Conservation (phyloP, 2,888 invertebrate genomes). For the Apocheima hispidaria region DNA sequence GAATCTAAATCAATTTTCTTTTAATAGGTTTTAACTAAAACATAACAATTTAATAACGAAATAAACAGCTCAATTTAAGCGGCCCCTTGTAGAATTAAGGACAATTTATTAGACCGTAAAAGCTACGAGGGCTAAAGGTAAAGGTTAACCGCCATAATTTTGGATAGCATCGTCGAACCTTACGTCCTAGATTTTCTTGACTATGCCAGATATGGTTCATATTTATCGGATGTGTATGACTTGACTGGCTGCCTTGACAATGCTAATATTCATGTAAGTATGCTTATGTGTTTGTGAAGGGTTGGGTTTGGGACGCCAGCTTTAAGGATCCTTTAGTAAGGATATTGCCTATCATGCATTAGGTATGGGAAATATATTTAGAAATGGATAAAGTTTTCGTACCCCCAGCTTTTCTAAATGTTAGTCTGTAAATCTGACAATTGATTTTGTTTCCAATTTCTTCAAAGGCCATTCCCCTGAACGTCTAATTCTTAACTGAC, state of each 20-base stretch:
- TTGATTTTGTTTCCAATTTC: background rate
- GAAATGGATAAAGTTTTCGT: background rate
- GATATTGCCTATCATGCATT: background rate
- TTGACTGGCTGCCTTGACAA: conserved; percentile 3
- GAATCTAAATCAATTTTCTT: background rate
- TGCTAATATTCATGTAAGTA: conserved; percentile 16
- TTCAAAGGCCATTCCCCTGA: too few relatives aligned
- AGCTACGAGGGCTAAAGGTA: conserved; percentile 56
- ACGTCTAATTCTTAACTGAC: too few relatives aligned
- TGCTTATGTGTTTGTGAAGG: conserved; percentile 17
- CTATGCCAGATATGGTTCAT: conserved; percentile 17
- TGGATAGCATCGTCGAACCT: conserved; percentile 43
- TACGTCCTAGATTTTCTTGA: conserved; percentile 31
- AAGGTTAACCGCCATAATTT: conserved; percentile 63
- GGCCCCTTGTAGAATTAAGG: conserved; percentile 58
- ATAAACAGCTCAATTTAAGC: conserved; percentile 54
- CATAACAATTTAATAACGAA: conserved; percentile 44
- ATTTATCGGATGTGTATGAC: conserved; percentile 17
- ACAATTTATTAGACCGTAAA: conserved; percentile 67
- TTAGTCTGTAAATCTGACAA: background rate
- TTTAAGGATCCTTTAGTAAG: background rate
- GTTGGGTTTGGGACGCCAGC: background rate
- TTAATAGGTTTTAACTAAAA: conserved; percentile 13
- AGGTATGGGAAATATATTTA: too few relatives aligned
- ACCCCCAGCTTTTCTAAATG: background rate